Evolutionary conservation across 2,797 vertebrate species (phyloP), one percentile per base, ranked within the genome.

Genomic region (Falco concolor): DNA sequence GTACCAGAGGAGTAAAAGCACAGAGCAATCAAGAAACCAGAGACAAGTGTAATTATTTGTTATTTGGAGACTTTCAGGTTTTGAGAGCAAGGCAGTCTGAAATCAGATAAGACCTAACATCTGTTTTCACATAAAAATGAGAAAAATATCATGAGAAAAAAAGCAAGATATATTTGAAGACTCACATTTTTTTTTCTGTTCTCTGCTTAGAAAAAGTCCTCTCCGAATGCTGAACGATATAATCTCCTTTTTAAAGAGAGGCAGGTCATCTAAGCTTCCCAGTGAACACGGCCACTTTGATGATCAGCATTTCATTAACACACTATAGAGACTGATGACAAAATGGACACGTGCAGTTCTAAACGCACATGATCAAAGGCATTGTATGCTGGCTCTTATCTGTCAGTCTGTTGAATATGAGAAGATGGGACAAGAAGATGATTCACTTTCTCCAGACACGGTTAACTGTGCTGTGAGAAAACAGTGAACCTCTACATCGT

Each of bases 401-500:
- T 44, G 42, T 44, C 42, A 44, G 42, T 44, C 42, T 44, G 42
- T 44, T 44, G 42, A 44, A 44, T 44, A 44, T 18, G 8, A 44
- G 42, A 44, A 44, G 87, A 95, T 63, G 75, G 67, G 23, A 90
- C 80, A 87, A 69, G 24, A 68, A 45, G 64, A 93, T 96, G 93
- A 96, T 77, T 95, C 96, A 96, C 68, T 16, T 44, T 57, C 64
- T 89, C 75, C 60, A 92, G 57, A 90, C 68, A 89, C 81, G 27
- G 86, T 80, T 94, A 94, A 80, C 68, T 75, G 44, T 38, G 61
- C 81, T 72, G 38, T 61, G 34, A 90, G 74, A 96, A 81, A 92
- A 92, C 93, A 89, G 11, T 59, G 86, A 93, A 64, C 70, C 53
- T 77, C 60, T 63, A 42, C 28, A 68, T 8, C 22, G 30, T 56